Conservation (phyloP, 2,888 invertebrate genomes). For the Abrostola triplasia region DNA sequence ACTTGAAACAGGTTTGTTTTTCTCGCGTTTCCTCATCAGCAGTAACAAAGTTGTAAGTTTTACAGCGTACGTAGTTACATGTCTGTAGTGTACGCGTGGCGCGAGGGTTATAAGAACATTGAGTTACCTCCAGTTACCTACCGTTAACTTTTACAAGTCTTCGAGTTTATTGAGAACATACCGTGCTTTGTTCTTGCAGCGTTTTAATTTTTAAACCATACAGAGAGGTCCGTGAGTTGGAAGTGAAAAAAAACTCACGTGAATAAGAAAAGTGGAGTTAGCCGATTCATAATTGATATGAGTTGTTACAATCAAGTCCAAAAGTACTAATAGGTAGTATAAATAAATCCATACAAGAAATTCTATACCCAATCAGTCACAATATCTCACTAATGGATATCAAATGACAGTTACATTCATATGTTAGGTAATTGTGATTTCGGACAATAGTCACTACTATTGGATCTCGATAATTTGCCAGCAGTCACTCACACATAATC, state of each 20-base stretch:
- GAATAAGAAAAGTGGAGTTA: too few relatives aligned
- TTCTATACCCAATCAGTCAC: conserved; percentile 11
- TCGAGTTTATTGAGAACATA: not conserved
- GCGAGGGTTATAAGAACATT: conserved; percentile 16
- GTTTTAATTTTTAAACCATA: too few relatives aligned
- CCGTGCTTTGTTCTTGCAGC: too few relatives aligned
- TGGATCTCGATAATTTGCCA: conserved; percentile 22
- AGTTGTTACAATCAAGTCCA: too few relatives aligned
- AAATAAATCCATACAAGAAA: conserved; percentile 8
- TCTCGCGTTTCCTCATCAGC: conserved; percentile 23
- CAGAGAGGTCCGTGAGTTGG: too few relatives aligned
- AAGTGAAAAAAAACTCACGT: too few relatives aligned
- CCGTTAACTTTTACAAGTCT: conserved; percentile 5
- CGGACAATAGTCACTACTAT: conserved; percentile 10
- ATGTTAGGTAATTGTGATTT: conserved; percentile 1
- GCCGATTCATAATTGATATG: too few relatives aligned
- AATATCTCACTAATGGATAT: conserved; percentile 9
- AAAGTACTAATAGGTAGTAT: too few relatives aligned
- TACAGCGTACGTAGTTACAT: conserved; percentile 10
- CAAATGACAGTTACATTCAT: conserved; percentile 19
- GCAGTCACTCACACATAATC: conserved; percentile 7
- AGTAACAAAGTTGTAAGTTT: conserved; percentile 36
- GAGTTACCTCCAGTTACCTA: conserved; percentile 16
- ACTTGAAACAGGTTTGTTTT: conserved; percentile 11
- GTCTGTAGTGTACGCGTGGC: conserved; percentile 4